Conservation (phyloP, 2,888 invertebrate genomes). For the Tachina grossa region DNA sequence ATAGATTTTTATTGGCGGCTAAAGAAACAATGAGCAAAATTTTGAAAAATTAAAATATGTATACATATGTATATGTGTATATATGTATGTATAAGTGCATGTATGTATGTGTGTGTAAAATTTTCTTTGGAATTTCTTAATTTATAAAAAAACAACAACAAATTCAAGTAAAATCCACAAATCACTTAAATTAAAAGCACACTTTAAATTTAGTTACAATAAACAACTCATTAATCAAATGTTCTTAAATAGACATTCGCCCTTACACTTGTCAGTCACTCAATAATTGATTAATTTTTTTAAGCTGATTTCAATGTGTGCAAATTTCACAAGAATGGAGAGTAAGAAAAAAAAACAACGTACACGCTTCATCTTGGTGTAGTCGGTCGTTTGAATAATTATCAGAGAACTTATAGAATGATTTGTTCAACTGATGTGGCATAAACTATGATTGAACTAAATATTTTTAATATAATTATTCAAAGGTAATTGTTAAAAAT, state of each 20-base stretch:
- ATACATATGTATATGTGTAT: no score
- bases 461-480: not conserved
- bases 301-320: conserved; percentile 51
- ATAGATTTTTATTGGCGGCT: conserved; percentile 49
- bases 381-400: conserved; percentile 50
- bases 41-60: conserved; percentile 26
- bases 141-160: conserved; percentile 4
- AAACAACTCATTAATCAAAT: conserved; percentile 78
- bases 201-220: conserved; percentile 56
- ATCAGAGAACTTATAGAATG: conserved; percentile 24
- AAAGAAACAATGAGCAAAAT: conserved; percentile 8
- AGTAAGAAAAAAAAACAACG: conserved; percentile 9
- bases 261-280: conserved; percentile 67
- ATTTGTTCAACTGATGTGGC: not conserved
- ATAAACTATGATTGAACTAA: not conserved
- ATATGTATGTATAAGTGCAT: no score
- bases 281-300: conserved; percentile 71
- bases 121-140: not conserved
- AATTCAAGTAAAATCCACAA: conserved; percentile 50
- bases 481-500: no score
- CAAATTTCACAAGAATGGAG: conserved; percentile 55
- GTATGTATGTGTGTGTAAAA: no score
- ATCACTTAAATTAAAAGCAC: conserved; percentile 76
- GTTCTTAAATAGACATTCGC: conserved; percentile 41
- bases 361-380: conserved; percentile 46